Evolutionary conservation across 2,113 vertebrate species (phyloP), one percentile per base, ranked within the genome.

Genomic region (Oreochromis aureus): DNA sequence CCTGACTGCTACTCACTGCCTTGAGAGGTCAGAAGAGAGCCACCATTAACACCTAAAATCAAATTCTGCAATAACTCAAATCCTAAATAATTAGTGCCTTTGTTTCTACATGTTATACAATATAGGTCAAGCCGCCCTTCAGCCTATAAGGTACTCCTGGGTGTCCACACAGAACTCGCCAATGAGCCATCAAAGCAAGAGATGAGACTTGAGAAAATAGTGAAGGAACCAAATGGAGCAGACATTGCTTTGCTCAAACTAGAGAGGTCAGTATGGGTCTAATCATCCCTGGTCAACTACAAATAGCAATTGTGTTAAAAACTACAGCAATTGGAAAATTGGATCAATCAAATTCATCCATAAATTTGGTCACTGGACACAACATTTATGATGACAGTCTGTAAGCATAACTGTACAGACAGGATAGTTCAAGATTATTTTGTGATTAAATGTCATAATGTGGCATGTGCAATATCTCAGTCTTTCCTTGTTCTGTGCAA

Each of bases 221-320:
- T 98, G 83, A 36, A 86, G 89, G 97, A 78, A 55, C 97, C 97
- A 12, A 5, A 0, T 0, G 8, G 91, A 7, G 96, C 87, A 0
- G 98, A 99, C 19, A 98, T 99, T 1, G 98, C 98, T 59, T 94
- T 99, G 91, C 95, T 99, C 86, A 99, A 98, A 87, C 94, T 99
- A 19, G 93, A 87, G 9, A 97, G 93, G 98, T 99, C 94, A 76
- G 92, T 19, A 27, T 10, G 22, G 69, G 39, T 73, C 39, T 46
- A 73, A 24, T 10, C 10, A 10, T 59, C 16, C 10, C 4, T 15
- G 0, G 2, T 63, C 8, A 32, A 13, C 24, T 48, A 30, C 44
- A 48, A 48, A 48, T 19, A 30, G 5, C 18, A 76, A 48, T 48
- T 18, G 41, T 73, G 69, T 46, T 6, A 46, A 73, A 27, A 46